Base-by-base conservation (phyloP, 2,797 vertebrate species). In the Gila robusta region DNA sequence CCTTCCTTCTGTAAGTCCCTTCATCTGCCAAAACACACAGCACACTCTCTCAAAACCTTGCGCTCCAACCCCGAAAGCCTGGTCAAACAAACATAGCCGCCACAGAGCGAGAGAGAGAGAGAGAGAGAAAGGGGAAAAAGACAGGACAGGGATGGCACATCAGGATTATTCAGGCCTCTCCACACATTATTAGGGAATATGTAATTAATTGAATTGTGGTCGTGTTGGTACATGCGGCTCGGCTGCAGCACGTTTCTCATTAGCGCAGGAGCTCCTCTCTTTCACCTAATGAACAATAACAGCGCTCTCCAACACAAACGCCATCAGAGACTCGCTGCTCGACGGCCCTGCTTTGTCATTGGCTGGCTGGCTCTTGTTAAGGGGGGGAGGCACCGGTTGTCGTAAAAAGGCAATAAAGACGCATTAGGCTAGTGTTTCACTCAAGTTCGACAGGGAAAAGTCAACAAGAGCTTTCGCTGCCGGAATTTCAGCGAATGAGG, bases 251-350 rank as follows among this genome's bases (percentile, higher is more conserved):
- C 89, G 89, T 87, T 93, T 92, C 93, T 94, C 94, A 94, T 95
- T 94, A 95, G 92, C 88, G 59, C 85, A 73, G 37, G 92, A 91
- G 91, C 94, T 87, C 91, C 88, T 86, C 83, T 89, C 73, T 89
- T 88, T 92, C 90, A 93, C 91, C 94, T 94, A 95, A 95, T 94
- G 93, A 95, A 94, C 93, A 94, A 94, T 94, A 94, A 94, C 93
- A 93, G 92, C 88, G 90, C 91, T 92, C 86, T 70, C 90, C 52
- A 28, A 93, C 87, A 91, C 88, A 94, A 93, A 93, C 90, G 92
- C 88, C 81, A 92, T 92, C 91, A 91, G 85, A 52, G 90, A 93
- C 93, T 92, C 90, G 82, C 91, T 89, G 93, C 88, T 89, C 91
- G 89, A 92, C 89, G 89, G 92, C 90, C 91, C 89, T 82, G 83